Percentiles rank a stretch among this genome's conserved stretches.
Conservation (phyloP, 2,888 invertebrate genomes). For the Lagria hirta region DNA sequence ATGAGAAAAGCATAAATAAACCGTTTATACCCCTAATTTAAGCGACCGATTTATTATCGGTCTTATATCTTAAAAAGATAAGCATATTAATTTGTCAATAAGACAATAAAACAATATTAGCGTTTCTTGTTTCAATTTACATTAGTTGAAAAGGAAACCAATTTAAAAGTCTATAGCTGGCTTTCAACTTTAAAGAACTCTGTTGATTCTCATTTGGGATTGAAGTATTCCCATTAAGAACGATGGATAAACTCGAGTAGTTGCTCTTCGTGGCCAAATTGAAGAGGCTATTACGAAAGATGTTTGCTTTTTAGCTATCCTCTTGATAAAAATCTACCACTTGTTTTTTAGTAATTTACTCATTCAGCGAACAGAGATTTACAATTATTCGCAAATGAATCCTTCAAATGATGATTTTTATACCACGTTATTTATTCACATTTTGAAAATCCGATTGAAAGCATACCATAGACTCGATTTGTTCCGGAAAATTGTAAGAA, state of each 20-base stretch:
- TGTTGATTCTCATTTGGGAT: slow-evolving; percentile 29
- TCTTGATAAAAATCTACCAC: slow-evolving; percentile 23
- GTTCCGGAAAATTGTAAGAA: no score
- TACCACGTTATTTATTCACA: no score
- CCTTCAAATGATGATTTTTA: no score
- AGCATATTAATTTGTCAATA: slow-evolving; percentile 22
- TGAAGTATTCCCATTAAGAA: slow-evolving; percentile 29
- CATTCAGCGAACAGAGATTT: slow-evolving; percentile 27
- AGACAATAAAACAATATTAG: slow-evolving; percentile 26
- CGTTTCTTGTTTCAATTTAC: slow-evolving; percentile 25
- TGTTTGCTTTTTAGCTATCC: slow-evolving; percentile 27
- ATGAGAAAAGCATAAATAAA: slow-evolving; percentile 5
- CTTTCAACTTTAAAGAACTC: slow-evolving; percentile 28
- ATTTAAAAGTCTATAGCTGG: slow-evolving; percentile 25
- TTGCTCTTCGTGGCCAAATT: slow-evolving; percentile 29
- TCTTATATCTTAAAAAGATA: slow-evolving; percentile 8
- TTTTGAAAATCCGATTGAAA: no score
- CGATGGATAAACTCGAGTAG: slow-evolving; percentile 28
- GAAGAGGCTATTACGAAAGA: slow-evolving; percentile 27
- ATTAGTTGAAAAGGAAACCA: slow-evolving; percentile 27
- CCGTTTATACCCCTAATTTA: slow-evolving; percentile 7
- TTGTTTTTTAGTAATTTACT: slow-evolving; percentile 13
- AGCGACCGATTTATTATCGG: slow-evolving; percentile 10
- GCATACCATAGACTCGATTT: no score
- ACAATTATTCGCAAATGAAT: slow-evolving; percentile 34